Evolutionary conservation across 1,140 invertebrate species (phyloP), one percentile per base, ranked within the genome.

Genomic region (Drosophila busckii): DNA sequence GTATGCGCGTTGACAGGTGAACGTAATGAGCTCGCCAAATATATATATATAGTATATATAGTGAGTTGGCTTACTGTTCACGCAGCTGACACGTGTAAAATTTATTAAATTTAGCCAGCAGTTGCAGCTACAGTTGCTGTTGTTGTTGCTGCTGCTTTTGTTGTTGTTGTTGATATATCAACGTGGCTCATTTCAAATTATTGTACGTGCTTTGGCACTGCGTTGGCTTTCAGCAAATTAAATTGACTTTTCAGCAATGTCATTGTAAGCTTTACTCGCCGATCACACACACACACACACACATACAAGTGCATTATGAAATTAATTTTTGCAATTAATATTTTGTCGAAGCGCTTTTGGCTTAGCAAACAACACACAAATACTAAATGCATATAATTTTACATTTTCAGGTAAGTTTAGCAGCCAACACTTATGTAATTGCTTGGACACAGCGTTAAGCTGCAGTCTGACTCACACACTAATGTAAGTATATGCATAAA

Each of bases 211-310:
- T 44, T n/a, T n/a, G 59, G 62, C 26, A 54, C 69, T 55, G 61
- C 55, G 66, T 71, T 78, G 35, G 42, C 71, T 70, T 60, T 61
- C 71, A 66, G 56, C 71, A 78, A 78, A 78, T 78, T 70, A 78
- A 78, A 78, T 80, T 70, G 56, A 80, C 52, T 75, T 55, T 44
- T 56, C 49, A 48, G n/a, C n/a, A n/a, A n/a, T n/a, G n/a, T 53
- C 42, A 46, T 28, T 49, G 25, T 6, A 6, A n/a, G 13, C 10
- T 4, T 54, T 22, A 23, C 4, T 5, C 22, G n/a, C 17, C 17
- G 22, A 16, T 35, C 15, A 8, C 8, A 22, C 25, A 22, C 4
- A 25, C 10, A 10, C 7, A 22, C n/a, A 25, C 2, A 16, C 26
- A 15, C 16, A 28, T 16, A 17, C 15, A 26, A 8, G 3, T 48